Base-by-base conservation (phyloP, 64 coral and sea anemone genomes). In the Trachythela sp. region DNA sequence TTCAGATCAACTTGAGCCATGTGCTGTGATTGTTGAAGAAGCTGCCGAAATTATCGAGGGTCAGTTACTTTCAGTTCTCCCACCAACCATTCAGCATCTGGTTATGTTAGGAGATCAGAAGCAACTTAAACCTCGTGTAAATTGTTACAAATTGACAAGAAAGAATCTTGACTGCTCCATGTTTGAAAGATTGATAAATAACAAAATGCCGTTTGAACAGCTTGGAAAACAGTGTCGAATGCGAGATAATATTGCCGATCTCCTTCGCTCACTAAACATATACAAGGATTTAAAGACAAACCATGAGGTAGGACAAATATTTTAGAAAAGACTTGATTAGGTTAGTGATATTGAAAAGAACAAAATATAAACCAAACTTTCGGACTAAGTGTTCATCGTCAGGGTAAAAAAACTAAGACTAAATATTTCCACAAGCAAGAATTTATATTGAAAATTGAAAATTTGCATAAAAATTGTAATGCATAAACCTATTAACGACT, bases 41-140 rank as follows among this genome's bases (percentile, higher is more conserved):
- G 94, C 94, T 83, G 94, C 94, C 4, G 94, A 96, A 39, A 91
- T 96, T 27, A 92, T 96, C 35, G 94, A 96, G 64, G 87, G 85
- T 0, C 92, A 96, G 70, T 89, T 96, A 39, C 76, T 93, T 22
- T 85, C 94, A 40, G 89, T 93, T 0, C 93, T 93, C 48, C 92
- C 94, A 26, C 54, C 90, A 8, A 91, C 91, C 8, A 84, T 93
- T 22, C 56, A 96, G 37, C 94, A 96, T 37, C 87, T 96, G 4
- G 90, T 96, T 40, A 96, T 96, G 94, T 91, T 96, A 37, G 94
- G 94, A 17, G 94, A 96, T 84, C 94, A 97, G 27, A 77, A 59
- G 48, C 94, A 97, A 51, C 86, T 97, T 13, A 90, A 84, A 30
- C 94, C 94, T 7, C 75, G 85, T 9, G 85, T 97, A 0, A 71